A percentile compares a stretch with the other conserved stretches of the same genome.
Conservation (phyloP, 2,113 vertebrate genomes). For the Pipa parva region DNA sequence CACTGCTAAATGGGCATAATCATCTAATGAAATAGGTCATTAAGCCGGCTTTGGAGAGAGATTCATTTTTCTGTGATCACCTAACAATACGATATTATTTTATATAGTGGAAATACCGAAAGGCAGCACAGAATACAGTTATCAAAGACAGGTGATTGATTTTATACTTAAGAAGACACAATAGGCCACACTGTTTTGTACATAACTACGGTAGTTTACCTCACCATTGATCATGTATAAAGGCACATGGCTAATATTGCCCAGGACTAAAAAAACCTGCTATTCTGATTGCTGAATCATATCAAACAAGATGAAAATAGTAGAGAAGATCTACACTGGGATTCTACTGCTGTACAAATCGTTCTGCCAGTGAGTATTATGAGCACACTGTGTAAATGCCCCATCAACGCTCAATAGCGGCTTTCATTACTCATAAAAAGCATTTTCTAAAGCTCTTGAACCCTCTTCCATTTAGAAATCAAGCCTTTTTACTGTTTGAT, state of each 20-base stretch:
- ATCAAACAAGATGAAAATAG: neutral
- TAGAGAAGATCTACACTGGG: neutral
- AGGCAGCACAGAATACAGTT: neutral
- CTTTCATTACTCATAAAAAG: slow-evolving; percentile 8
- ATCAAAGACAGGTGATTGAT: neutral
- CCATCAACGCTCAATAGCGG: neutral
- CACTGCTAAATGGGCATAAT: too few relatives aligned
- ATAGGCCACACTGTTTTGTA: neutral
- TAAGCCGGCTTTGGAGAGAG: too few relatives aligned
- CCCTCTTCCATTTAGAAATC: slow-evolving; percentile 1
- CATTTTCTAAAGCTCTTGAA: slow-evolving; percentile 7
- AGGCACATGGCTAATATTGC: neutral
- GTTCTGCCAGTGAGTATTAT: slow-evolving; percentile 3
- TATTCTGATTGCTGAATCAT: neutral
- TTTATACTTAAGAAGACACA: neutral
- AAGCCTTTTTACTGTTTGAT: slow-evolving; percentile 14
- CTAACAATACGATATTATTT: neutral
- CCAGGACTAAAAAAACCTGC: neutral
- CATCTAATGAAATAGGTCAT: too few relatives aligned
- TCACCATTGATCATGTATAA: slow-evolving; percentile 13
- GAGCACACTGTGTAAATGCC: neutral
- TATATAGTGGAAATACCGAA: neutral
- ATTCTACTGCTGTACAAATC: slow-evolving; percentile 7
- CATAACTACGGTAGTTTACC: neutral
- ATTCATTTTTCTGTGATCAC: too few relatives aligned